Base-by-base conservation (phyloP, 2,888 invertebrate genomes). In the Agapostemon virescens region DNA sequence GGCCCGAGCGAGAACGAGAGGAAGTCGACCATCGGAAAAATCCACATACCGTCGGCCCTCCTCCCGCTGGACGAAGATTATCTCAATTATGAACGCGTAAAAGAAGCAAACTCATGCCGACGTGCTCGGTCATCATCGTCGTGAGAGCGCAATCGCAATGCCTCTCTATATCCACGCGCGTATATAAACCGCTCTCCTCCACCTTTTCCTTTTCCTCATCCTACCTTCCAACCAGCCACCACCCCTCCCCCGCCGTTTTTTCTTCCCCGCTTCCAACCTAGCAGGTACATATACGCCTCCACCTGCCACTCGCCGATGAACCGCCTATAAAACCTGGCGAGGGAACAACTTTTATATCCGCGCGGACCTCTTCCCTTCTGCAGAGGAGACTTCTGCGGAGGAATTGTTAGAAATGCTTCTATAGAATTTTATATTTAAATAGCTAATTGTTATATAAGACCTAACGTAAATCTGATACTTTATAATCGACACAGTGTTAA, bases 21-120 rank as follows among this genome's bases (percentile, higher is more conserved):
- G 88, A 89, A 90, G 85, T 85, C 81, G 84, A 74, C 85, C 83
- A 89, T 90, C 84, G 88, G 85, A 91, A 91, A 90, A 91, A 90
- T 91, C 86, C 86, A 87, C 89, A 89, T 90, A 89, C 90, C 90
- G 84, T 68, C 87, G 81, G 87, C 84, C 84, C 87, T 82, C 83
- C 84, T 83, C 86, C 33, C 81, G 79, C 77, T 74, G 79, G 82
- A 82, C 86, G 87, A 90, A 90, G 88, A 91, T 90, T 90, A 91
- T 90, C 89, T 91, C 90, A 91, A 91, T 90, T 90, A 91, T 90
- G 87, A 90, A 89, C 89, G 90, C 89, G 89, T 89, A 90, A 90
- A 91, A 90, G 89, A 89, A 90, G 90, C 90, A 88, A 85, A 90
- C 89, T 90, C 90, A 91, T 87, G 88, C 86, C 86, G 84, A 73